A percentile compares a stretch with the other conserved stretches of the same genome.
phyloP scores from a whole-genome alignment of 2,797 vertebrate genomes.

The Sebastolobus altivelis region DNA sequence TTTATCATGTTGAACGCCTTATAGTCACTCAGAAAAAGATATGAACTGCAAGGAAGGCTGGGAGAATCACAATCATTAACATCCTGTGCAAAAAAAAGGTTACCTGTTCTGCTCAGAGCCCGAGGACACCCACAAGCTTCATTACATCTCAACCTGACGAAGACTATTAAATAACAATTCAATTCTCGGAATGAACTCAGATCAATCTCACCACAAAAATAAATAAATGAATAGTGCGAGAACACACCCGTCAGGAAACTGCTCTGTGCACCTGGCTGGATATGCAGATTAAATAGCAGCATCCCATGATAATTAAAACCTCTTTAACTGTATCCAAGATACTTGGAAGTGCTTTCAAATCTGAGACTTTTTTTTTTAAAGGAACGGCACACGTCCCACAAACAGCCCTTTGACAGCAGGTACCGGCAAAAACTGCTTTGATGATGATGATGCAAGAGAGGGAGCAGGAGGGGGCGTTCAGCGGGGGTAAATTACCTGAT shows the following conservation, averaged over 20 bases:
- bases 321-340: constrained; percentile 35
- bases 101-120: not conserved
- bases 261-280: constrained; percentile 26
- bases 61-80: not conserved
- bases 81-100: constrained; percentile 5
- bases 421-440: constrained; percentile 61
- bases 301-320: constrained; percentile 39
- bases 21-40: not conserved
- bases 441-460: constrained; percentile 64
- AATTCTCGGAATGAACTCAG: constrained; percentile 11
- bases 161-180: constrained; percentile 19
- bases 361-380: constrained; percentile 11
- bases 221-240: constrained; percentile 13
- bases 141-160: constrained; percentile 8
- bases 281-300: constrained; percentile 26
- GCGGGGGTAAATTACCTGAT: constrained; percentile 92
- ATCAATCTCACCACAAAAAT: constrained; percentile 33
- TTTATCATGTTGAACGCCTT: not conserved
- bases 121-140: not conserved
- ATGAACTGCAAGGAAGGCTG: not conserved
- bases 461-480: constrained; percentile 62
- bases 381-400: constrained; percentile 42
- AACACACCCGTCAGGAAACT: constrained; percentile 2
- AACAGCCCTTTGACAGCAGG: constrained; percentile 56
- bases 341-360: constrained; percentile 40